Evolutionary conservation across 2,888 invertebrate genomes (phyloP).

Genomic region (Pyrgus malvae): DNA sequence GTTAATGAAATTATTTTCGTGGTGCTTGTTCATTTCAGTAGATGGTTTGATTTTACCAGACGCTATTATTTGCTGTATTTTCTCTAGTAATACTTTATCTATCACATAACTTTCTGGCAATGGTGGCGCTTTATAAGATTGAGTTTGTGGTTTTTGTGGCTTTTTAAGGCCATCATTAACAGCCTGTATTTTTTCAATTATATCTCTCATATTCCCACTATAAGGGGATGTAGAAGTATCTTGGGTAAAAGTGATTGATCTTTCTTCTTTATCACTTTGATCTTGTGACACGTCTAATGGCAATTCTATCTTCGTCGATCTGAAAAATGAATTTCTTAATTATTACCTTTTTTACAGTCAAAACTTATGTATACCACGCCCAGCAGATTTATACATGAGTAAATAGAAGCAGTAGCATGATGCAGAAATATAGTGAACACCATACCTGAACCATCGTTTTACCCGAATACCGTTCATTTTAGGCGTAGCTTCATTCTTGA

Average conservation of each 20-base stretch:
- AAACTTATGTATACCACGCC: conserved; percentile 34
- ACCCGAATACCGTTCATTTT: conserved; percentile 33
- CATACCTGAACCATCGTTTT: conserved; percentile 66
- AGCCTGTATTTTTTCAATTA: conserved; percentile 79
- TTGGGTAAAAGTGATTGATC: conserved; percentile 48
- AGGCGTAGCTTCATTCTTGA: conserved; percentile 34
- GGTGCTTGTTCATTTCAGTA: conserved; percentile 37
- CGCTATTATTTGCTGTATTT: conserved; percentile 64
- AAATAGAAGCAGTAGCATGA: conserved; percentile 32
- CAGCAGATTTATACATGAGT: conserved; percentile 43
- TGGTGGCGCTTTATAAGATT: conserved; percentile 51
- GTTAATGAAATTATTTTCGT: conserved; percentile 42
- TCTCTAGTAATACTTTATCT: conserved; percentile 60
- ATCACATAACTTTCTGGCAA: conserved; percentile 50
- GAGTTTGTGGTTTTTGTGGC: conserved; percentile 51
- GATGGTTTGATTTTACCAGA: conserved; percentile 53
- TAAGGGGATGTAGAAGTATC: conserved; percentile 40
- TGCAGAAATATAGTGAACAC: conserved; percentile 49
- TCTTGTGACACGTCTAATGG: conserved; percentile 32
- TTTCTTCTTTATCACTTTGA: conserved; percentile 41
- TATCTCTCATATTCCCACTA: conserved; percentile 57
- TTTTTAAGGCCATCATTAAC: conserved; percentile 74
- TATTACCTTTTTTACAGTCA: background rate
- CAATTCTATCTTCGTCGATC: conserved; percentile 43
- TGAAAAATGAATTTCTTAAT: conserved; percentile 34